Evolutionary conservation across 1,140 invertebrate genomes (phyloP).

Genomic region (Rhizoglyphus robini): DNA sequence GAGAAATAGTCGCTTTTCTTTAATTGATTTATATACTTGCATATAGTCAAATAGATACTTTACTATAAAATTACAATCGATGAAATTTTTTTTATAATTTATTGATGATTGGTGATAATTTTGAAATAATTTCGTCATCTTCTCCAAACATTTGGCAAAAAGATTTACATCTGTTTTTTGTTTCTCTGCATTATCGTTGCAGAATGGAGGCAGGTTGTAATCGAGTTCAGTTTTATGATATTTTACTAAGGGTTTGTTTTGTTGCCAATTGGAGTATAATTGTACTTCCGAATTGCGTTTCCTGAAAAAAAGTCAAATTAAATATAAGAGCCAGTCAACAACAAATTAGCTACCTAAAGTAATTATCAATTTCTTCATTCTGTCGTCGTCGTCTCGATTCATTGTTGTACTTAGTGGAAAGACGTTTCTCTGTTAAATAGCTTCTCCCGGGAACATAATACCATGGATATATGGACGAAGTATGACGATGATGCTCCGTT

Average conservation of each 20-base stretch:
- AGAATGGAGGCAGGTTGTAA: not conserved
- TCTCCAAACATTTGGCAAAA: not conserved
- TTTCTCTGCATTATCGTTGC: not conserved
- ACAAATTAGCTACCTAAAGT: not conserved
- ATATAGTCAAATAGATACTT: not conserved
- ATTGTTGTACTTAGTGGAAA: not conserved
- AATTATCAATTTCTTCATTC: not conserved
- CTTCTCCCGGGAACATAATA: conserved; percentile 13
- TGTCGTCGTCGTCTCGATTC: not conserved
- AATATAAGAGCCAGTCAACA: too few species aligned
- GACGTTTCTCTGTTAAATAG: conserved; percentile 14
- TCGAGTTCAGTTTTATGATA: not conserved
- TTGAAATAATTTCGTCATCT: not conserved
- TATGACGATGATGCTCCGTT: not conserved
- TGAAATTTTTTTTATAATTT: not conserved
- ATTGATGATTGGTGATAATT: not conserved
- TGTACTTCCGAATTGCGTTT: not conserved
- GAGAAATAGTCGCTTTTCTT: not conserved
- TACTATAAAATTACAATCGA: not conserved
- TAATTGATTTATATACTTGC: not conserved
- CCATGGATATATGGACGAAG: conserved; percentile 15
- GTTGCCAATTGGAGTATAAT: conserved; percentile 3
- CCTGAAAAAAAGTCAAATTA: not conserved
- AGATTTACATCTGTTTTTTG: not conserved
- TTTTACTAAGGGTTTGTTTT: not conserved